These are phyloP conservation scores for Aselliscus stoliczkanus DNA, from an alignment of 2,797 vertebrate genomes.

Conservation along the genomic window DNA sequence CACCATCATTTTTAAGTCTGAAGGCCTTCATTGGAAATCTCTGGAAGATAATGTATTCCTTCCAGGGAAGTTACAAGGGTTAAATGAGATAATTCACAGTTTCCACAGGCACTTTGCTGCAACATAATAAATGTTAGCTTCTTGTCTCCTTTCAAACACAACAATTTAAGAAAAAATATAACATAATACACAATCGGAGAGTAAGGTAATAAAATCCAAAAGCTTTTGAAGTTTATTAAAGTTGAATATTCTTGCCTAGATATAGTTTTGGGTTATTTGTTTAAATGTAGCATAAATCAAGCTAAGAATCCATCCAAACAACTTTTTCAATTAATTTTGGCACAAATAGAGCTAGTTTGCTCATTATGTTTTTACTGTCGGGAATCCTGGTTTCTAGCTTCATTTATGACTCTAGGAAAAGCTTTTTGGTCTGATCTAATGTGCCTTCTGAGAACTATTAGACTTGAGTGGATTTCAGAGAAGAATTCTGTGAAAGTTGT, in stretches of 20 bases:
- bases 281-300: constrained; percentile 40
- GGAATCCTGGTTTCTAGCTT: constrained; percentile 27
- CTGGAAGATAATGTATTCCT: constrained; percentile 46
- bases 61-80: constrained; percentile 16
- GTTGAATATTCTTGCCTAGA: constrained; percentile 26
- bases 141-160: constrained; percentile 30
- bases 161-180: constrained; percentile 56
- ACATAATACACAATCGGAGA: constrained; percentile 24
- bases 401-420: constrained; percentile 32
- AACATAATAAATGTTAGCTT: constrained; percentile 52
- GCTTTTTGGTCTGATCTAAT: constrained; percentile 42
- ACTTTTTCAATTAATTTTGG: constrained; percentile 57
- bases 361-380: constrained; percentile 43
- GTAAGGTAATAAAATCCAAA: constrained; percentile 55
- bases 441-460: constrained; percentile 40
- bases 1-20: constrained; percentile 26
- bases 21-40: constrained; percentile 35
- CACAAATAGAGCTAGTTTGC: constrained; percentile 44
- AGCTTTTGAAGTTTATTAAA: constrained; percentile 54
- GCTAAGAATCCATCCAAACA: constrained; percentile 32
- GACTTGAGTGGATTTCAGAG: constrained; percentile 12
- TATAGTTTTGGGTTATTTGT: background rate
- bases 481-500: constrained; percentile 19
- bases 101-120: constrained; percentile 33
- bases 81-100: constrained; percentile 52